Evolutionary conservation across 2,888 invertebrate species (phyloP), one percentile per base, ranked within the genome.

Genomic region (Orchestes rusci): DNA sequence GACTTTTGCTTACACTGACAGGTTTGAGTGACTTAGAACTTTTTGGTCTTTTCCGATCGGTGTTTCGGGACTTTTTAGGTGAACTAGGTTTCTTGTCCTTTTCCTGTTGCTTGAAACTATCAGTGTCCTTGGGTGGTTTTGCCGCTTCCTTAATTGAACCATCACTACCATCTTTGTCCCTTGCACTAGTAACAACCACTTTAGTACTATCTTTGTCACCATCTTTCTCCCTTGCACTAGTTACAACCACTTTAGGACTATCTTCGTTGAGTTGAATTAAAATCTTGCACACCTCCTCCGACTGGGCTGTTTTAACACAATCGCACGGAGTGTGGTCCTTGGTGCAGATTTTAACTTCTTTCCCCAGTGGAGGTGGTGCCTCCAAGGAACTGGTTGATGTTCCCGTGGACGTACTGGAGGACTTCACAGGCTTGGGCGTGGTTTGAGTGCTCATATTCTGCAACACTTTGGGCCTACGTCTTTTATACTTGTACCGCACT

Each of bases 371-470:
- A n/a, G n/a, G n/a, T n/a, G n/a, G n/a, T n/a, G n/a, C n/a, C n/a
- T n/a, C n/a, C n/a, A n/a, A n/a, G n/a, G n/a, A n/a, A n/a, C n/a
- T n/a, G n/a, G n/a, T n/a, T n/a, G n/a, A n/a, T n/a, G n/a, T n/a
- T n/a, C n/a, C n/a, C n/a, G n/a, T n/a, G 50, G 51, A 1, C 18
- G 5, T 23, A 23, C 7, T 7, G 7, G 23, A 23, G 7, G 5
- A 7, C 5, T 23, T 10, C 10, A 7, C 10, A 19, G 47, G 8
- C 39, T 56, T 58, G 3, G 66, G 66, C n/a, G 66, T 63, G 1
- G 67, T 67, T 53, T 67, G 67, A 1, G 67, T 67, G 41, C 67
- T 65, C 2, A 52, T 65, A 51, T 65, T 67, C 55, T 67, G 66
- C 27, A 64, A 50, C 16, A 65, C 53, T 4, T 61, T 43, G 19